Evolutionary conservation across 1,140 invertebrate species (phyloP).

Genomic region (Hormaphis cornu): DNA sequence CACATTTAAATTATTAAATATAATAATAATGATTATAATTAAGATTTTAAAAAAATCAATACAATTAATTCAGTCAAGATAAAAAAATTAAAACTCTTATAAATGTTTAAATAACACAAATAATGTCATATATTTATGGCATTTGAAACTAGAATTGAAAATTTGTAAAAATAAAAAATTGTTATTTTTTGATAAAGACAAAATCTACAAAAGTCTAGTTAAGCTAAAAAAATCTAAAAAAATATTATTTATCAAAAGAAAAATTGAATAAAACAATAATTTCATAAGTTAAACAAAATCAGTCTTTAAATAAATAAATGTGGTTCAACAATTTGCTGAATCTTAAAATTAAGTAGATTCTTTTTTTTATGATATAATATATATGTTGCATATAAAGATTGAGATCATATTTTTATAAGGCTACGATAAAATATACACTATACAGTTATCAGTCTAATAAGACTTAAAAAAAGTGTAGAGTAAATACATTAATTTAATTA

Average conservation of each 20-base stretch:
- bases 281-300: not conserved
- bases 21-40: too few species aligned
- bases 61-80: not conserved
- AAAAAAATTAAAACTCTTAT: not conserved
- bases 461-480: not conserved
- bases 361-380: constrained; percentile 37
- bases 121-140: not conserved
- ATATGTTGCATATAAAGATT: not conserved
- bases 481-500: not conserved
- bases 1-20: not conserved
- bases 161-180: too few species aligned
- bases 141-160: not conserved
- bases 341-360: constrained; percentile 43
- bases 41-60: too few species aligned
- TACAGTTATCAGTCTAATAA: constrained; percentile 20
- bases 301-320: not conserved
- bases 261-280: not conserved
- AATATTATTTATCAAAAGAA: too few species aligned
- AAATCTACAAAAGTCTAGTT: too few species aligned
- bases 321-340: not conserved
- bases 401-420: constrained; percentile 6
- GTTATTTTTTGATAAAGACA: too few species aligned
- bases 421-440: not conserved
- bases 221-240: too few species aligned
- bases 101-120: not conserved